Evolutionary conservation across 35 echinoderm and acorn worm genomes (phyloP).

Genomic region (Apostichopus californicus): DNA sequence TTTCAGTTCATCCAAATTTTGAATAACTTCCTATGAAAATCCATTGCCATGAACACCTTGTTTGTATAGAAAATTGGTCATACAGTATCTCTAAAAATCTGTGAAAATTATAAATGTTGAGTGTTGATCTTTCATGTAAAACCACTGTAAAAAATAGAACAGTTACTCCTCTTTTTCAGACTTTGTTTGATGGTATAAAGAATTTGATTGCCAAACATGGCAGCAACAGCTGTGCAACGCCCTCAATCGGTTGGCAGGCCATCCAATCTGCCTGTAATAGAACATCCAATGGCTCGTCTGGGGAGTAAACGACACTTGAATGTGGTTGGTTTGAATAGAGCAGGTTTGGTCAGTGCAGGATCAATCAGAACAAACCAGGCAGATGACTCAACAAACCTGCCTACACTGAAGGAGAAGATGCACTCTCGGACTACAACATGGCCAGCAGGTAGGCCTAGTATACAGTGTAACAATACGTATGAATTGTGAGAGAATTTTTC

Average conservation of each 20-base stretch:
- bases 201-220: constrained; percentile 50
- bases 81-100: too few species aligned
- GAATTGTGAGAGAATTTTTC: neutral
- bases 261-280: constrained; percentile 85
- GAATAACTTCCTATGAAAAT: too few species aligned
- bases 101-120: too few species aligned
- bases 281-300: constrained; percentile 81
- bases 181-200: neutral
- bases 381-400: constrained; percentile 59
- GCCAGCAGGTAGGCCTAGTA: constrained; percentile 53
- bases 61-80: too few species aligned
- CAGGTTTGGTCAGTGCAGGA: constrained; percentile 39
- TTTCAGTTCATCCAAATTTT: too few species aligned
- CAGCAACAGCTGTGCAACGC: constrained; percentile 62
- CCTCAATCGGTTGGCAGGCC: constrained; percentile 57
- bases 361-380: neutral
- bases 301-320: constrained; percentile 75
- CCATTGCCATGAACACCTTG: too few species aligned
- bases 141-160: too few species aligned
- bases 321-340: constrained; percentile 62
- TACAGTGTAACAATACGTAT: too few species aligned
- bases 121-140: too few species aligned
- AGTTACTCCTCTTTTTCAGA: neutral
- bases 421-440: constrained; percentile 77
- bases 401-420: constrained; percentile 51